Evolutionary conservation across 2,113 vertebrate species (phyloP), one percentile per base, ranked within the genome.

Genomic region (Cynocephalus volans): DNA sequence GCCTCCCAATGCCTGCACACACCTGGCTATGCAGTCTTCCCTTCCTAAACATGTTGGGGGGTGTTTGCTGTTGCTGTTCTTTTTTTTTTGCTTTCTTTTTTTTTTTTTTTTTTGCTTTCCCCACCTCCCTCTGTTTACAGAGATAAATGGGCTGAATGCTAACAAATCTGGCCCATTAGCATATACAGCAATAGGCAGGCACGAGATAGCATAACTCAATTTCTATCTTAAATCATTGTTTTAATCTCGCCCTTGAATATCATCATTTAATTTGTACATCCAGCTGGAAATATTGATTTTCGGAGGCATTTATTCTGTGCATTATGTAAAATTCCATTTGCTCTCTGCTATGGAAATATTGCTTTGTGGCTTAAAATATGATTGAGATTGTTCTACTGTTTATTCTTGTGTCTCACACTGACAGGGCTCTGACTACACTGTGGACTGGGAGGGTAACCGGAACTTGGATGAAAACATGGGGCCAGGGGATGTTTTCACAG

Each of bases 191-290:
- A 70, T 84, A 95, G 90, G 97, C 95, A 97, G 70, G 60, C 93
- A 33, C 14, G 76, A 80, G 82, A 45, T 24, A 70, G 84, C 87
- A 45, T 80, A 96, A 64, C 54, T 90, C 94, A 87, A 45, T 97
- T 31, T 95, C 83, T 95, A 83, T 80, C 92, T 92, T 85, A 77
- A 93, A 92, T 97, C 92, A 86, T 83, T 96, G 88, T 94, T 97
- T 96, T 98, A 98, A 76, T 97, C 97, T 97, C 60, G 9, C 94
- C 52, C 98, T 98, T 93, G 82, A 97, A 45, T 67, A 83, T 97
- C 97, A 90, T 93, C 84, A 93, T 95, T 88, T 90, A 98, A 86
- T 97, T 98, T 98, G 79, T 92, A 97, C 90, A 97, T 98, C 94
- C 86, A 98, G 70, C 88, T 98, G 97, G 84, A 97, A 98, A 95